A percentile compares a stretch with the other conserved stretches of the same genome.
phyloP scores from a whole-genome alignment of 2,797 vertebrate genomes.

The Pseudocheirus occidentalis region DNA sequence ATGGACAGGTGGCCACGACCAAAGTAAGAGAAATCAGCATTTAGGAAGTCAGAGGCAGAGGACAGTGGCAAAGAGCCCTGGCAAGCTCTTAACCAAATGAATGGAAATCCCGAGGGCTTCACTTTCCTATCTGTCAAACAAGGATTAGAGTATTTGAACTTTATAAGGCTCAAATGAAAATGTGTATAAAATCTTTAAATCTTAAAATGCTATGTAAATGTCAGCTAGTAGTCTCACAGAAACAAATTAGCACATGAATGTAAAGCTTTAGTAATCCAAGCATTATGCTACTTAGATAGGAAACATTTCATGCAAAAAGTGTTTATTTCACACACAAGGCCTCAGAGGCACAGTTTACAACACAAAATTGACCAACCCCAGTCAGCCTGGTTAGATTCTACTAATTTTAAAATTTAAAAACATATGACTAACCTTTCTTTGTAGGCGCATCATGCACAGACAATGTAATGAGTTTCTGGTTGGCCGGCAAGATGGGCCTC shows the following conservation, averaged over 20 bases:
- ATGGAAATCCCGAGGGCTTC: not conserved
- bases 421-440: slow-evolving; percentile 91
- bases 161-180: not conserved
- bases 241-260: not conserved
- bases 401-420: not conserved
- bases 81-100: not conserved
- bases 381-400: not conserved
- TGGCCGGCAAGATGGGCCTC: slow-evolving; percentile 96
- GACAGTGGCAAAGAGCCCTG: not conserved
- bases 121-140: not conserved
- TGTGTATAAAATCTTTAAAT: not conserved
- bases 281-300: not conserved
- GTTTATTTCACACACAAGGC: not conserved
- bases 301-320: not conserved
- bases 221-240: not conserved
- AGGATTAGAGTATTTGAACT: not conserved
- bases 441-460: slow-evolving; percentile 98
- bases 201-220: not conserved
- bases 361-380: not conserved
- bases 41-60: not conserved
- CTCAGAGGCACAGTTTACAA: not conserved
- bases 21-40: not conserved
- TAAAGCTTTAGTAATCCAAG: not conserved
- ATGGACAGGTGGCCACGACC: not conserved
- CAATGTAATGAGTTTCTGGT: slow-evolving; percentile 98